phyloP scores from a whole-genome alignment of 2,113 vertebrate species.

The Callocephalon fimbriatum region DNA sequence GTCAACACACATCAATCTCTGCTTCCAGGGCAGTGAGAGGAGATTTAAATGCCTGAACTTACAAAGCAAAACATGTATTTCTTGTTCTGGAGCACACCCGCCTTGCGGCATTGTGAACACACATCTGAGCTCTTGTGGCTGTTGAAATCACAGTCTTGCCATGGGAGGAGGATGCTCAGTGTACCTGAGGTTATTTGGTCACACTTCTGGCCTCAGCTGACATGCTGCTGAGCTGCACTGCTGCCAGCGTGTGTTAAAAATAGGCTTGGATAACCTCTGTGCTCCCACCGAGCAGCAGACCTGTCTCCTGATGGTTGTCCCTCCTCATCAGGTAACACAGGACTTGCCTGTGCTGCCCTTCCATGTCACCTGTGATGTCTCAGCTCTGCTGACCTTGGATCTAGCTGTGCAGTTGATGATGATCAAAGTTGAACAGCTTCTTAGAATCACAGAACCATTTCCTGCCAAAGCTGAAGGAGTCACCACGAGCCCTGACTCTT shows the following conservation, averaged over 20 bases:
- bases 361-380: rapidly evolving
- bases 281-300: not conserved
- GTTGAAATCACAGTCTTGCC: not conserved
- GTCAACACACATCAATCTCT: not conserved
- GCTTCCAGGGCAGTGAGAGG: not conserved
- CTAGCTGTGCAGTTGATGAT: rapidly evolving
- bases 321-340: not conserved
- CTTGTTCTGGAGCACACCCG: not conserved
- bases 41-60: not conserved
- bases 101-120: rapidly evolving
- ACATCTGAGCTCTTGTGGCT: not conserved
- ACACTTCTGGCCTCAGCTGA: not conserved
- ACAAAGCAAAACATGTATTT: not conserved
- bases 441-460: not conserved
- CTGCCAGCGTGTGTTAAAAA: not conserved
- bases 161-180: not conserved
- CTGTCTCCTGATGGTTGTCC: not conserved
- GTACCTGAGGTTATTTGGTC: not conserved
- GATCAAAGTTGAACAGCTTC: not conserved
- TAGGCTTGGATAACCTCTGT: not conserved
- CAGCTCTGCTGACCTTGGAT: rapidly evolving
- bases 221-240: rapidly evolving
- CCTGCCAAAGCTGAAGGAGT: not conserved
- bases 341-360: not conserved
- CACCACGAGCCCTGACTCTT: rapidly evolving